Conservation (phyloP, 2,797 vertebrate genomes). For the Aselliscus stoliczkanus region DNA sequence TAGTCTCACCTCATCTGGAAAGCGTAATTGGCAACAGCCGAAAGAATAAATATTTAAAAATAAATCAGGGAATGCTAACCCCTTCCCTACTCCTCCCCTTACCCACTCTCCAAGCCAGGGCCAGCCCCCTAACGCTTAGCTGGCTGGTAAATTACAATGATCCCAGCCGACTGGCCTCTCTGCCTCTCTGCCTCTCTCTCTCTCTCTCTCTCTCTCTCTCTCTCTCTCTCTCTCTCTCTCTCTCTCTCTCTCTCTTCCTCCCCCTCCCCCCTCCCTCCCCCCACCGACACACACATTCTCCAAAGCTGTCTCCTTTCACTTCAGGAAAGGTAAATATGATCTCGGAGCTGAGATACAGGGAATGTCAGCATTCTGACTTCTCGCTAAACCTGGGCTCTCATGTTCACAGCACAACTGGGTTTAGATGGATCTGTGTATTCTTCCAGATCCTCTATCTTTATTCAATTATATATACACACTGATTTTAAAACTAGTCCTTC, state of each 20-base stretch:
- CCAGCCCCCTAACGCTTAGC: constrained; percentile 35
- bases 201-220: neutral
- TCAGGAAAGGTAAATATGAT: constrained; percentile 43
- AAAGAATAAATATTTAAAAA: constrained; percentile 73
- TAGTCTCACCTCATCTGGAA: constrained; percentile 52
- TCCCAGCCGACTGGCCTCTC: neutral
- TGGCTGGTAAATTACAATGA: constrained; percentile 39
- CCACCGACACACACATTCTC: neutral
- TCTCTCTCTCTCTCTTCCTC: neutral
- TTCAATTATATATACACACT: constrained; percentile 48
- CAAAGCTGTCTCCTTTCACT: neutral
- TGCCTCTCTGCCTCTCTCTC: neutral
- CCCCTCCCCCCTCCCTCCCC: neutral
- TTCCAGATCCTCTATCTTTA: constrained; percentile 40
- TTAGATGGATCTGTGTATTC: neutral
- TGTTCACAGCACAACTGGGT: constrained; percentile 30
- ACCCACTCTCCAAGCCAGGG: constrained; percentile 46
- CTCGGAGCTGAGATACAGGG: neutral
- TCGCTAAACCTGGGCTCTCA: neutral
- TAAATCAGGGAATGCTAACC: constrained; percentile 51
- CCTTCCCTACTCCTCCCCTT: constrained; percentile 41
- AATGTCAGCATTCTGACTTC: constrained; percentile 21
- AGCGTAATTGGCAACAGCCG: constrained; percentile 54
- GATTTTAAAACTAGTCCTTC: constrained; percentile 54
- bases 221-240: neutral